These are phyloP conservation scores for Tetragnatha montana DNA, from an alignment of 2,888 invertebrate genomes.

Conservation along the genomic window DNA sequence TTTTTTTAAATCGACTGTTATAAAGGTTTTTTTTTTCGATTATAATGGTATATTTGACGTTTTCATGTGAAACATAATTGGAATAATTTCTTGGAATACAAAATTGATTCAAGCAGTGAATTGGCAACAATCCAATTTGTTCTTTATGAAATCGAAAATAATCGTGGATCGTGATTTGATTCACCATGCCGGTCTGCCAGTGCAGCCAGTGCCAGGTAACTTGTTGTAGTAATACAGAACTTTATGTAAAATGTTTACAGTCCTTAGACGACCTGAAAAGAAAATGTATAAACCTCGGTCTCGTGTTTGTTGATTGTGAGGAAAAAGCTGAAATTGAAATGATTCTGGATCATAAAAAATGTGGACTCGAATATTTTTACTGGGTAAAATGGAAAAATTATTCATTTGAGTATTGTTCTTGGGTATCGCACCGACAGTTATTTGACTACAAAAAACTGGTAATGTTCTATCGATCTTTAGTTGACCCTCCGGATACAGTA, in stretches of 20 bases:
- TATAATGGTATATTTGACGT: too few species aligned
- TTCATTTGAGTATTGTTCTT: slow-evolving; percentile 84
- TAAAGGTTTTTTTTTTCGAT: too few species aligned
- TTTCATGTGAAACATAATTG: too few species aligned
- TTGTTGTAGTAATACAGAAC: background rate
- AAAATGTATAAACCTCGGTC: background rate
- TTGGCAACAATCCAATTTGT: too few species aligned
- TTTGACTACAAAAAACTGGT: slow-evolving; percentile 33
- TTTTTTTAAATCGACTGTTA: too few species aligned
- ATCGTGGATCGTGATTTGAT: too few species aligned
- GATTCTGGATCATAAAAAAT: slow-evolving; percentile 81
- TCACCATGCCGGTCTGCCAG: too few species aligned
- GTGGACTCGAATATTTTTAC: slow-evolving; percentile 79
- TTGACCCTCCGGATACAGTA: background rate
- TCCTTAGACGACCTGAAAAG: background rate
- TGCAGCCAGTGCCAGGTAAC: too few species aligned
- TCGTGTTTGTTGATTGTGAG: slow-evolving; percentile 10
- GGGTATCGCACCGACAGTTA: slow-evolving; percentile 90
- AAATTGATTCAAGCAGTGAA: too few species aligned
- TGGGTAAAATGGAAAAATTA: slow-evolving; percentile 92
- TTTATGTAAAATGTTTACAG: slow-evolving; percentile 22
- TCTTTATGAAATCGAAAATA: too few species aligned
- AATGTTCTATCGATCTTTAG: slow-evolving; percentile 21
- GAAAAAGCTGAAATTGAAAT: slow-evolving; percentile 84
- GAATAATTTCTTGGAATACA: too few species aligned